Base-by-base conservation (phyloP, 2,888 invertebrate genomes). In the Mechanitis mazaeus region DNA sequence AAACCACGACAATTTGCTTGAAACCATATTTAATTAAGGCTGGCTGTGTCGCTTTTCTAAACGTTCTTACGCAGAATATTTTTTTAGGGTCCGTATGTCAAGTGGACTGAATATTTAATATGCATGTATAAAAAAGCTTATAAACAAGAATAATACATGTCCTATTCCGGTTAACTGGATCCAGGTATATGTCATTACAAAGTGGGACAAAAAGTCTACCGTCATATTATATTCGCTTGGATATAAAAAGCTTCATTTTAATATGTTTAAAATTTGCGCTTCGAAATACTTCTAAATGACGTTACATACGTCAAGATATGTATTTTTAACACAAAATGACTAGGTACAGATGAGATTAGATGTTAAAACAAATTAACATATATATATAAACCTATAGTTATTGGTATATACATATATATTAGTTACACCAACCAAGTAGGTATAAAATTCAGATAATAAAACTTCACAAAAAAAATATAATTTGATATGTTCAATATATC, bases 1-100 rank as follows among this genome's bases (percentile, higher is more conserved):
- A 75, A 66, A 71, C 75, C 67, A 63, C 68, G 67, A 69, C 71
- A 71, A 64, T 69, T 64, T 60, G 60, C 60, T 63, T 62, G 46
- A 64, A 63, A 62, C 57, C 47, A 63, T 64, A 66, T 69, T 69
- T 66, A 67, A 68, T 68, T 64, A 64, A 64, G 56, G 60, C 53
- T 31, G 54, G 54, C 42, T 55, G 42, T 55, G 60, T 61, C 61
- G 63, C 61, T 66, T 59, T 58, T 65, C 33, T 61, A 54, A 50
- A n/a, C 50, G 31, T 50, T 50, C 50, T 50, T 50, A 50, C 31
- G 50, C 50, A 31, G 50, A 50, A 50, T 50, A 50, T 50, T 50
- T 50, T 31, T 50, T 50, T 50, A 50, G 50, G 50, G 31, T n/a
- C 50, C 31, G 3, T 20, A 50, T 31, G 50, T 38, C 45, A 28